Evolutionary conservation across 2,888 invertebrate species (phyloP).

Genomic region (Salpingus planirostris): DNA sequence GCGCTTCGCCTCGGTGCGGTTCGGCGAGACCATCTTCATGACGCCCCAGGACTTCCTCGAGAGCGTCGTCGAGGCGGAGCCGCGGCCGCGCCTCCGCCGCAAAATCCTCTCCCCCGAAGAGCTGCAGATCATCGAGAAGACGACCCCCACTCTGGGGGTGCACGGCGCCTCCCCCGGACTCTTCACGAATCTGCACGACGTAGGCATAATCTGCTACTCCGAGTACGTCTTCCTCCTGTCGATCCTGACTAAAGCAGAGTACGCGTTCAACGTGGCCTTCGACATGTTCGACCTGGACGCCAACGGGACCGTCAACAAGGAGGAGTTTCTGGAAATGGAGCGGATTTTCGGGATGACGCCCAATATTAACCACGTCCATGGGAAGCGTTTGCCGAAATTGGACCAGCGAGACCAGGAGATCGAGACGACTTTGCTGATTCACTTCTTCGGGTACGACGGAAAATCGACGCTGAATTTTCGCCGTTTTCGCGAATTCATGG

Average conservation of each 20-base stretch:
- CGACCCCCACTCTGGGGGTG: slow-evolving; percentile 62
- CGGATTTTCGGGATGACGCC: slow-evolving; percentile 71
- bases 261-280: slow-evolving; percentile 90
- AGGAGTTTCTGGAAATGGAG: slow-evolving; percentile 90
- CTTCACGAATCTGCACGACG: slow-evolving; percentile 76
- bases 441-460: slow-evolving; percentile 87
- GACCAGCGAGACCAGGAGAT: slow-evolving; percentile 48
- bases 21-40: slow-evolving; percentile 86
- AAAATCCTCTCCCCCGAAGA: slow-evolving; percentile 58
- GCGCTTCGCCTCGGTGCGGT: slow-evolving; percentile 85
- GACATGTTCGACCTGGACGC: slow-evolving; percentile 97
- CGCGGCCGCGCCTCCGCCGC: slow-evolving; percentile 71
- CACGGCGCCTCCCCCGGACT: slow-evolving; percentile 72
- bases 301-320: slow-evolving; percentile 86
- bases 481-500: slow-evolving; percentile 86
- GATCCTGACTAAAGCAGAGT: slow-evolving; percentile 85
- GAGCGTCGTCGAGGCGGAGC: slow-evolving; percentile 83
- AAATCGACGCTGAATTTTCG: slow-evolving; percentile 74
- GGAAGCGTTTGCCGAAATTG: slow-evolving; percentile 57
- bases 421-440: slow-evolving; percentile 78
- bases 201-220: slow-evolving; percentile 88
- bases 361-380: not conserved
- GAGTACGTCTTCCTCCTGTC: slow-evolving; percentile 93
- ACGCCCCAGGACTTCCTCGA: slow-evolving; percentile 93
- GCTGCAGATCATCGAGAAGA: slow-evolving; percentile 61